These are phyloP conservation scores for Orientallactaga bullata DNA, from an alignment of 2,113 vertebrate species.

Conservation along the genomic window DNA sequence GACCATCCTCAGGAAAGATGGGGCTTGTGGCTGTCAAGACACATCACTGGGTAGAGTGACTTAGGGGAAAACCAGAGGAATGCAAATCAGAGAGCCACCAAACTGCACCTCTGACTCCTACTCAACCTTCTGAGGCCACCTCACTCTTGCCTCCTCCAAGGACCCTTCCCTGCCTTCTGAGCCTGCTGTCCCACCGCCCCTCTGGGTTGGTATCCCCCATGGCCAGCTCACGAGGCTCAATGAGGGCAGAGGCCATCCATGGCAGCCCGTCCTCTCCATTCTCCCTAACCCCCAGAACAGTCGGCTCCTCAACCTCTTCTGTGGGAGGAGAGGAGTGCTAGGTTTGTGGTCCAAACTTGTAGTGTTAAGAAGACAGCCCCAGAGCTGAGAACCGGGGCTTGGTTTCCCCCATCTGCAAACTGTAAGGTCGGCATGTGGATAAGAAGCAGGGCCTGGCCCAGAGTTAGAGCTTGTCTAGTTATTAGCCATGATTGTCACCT, in stretches of 20 bases:
- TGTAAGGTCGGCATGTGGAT: background rate
- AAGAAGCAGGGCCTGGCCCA: background rate
- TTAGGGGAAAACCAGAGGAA: background rate
- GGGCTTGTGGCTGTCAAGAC: background rate
- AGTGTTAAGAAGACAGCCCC: background rate
- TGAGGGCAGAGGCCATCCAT: rapidly evolving
- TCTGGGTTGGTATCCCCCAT: background rate
- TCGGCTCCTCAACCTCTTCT: background rate
- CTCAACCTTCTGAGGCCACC: background rate
- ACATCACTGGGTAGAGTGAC: background rate
- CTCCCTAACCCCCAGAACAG: background rate
- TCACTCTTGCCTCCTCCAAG: background rate
- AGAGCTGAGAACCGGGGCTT: background rate
- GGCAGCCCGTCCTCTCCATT: too few species aligned
- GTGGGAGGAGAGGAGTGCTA: background rate
- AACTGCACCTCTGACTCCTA: background rate
- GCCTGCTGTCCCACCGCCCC: too few species aligned
- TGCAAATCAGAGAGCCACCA: background rate
- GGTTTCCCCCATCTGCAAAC: background rate
- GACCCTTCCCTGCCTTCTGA: background rate
- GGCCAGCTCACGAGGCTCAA: rapidly evolving
- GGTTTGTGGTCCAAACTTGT: background rate
- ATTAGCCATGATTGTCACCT: rapidly evolving
- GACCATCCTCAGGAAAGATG: rapidly evolving
- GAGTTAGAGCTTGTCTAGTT: too few species aligned